Evolutionary conservation across 2,113 vertebrate species (phyloP), one percentile per base, ranked within the genome.

Genomic region (Hippolais icterina): DNA sequence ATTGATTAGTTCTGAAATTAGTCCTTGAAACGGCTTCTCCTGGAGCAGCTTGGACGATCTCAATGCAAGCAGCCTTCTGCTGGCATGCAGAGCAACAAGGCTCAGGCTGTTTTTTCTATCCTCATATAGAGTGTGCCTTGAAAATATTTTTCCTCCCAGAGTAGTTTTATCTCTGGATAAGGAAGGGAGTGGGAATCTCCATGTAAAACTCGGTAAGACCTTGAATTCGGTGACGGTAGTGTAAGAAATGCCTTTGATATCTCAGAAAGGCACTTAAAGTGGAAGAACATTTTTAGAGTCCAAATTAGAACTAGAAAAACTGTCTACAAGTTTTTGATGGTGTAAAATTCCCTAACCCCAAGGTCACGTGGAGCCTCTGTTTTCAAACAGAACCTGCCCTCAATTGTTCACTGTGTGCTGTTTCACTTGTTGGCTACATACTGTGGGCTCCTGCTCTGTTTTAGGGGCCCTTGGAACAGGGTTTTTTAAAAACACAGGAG

Each of bases 1-100:
- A 39, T 79, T 90, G 86, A 92, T 94, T 88, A 86, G 54, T 93
- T 66, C 79, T 93, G 68, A 92, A 94, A 66, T 61, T 24, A 94
- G 90, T 92, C 95, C 84, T 96, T 95, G 84, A 85, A 72, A 72
- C 5, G 1, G 31, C 63, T 91, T 69, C 49, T 84, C 20, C 54
- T 39, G 23, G 46, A 64, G 72, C 80, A 35, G 41, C 60, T 86
- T 39, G 9, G 56, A 79, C 61, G 20, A 29, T 54, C 23, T 76
- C n/a, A 56, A 7, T 35, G 44, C 53, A 64, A 53, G 27, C 72
- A 68, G 28, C 53, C 15, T 86, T 70, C 68, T 46, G 42, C 59
- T 80, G 79, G 56, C 59, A 65, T 14, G 79, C 59, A 74, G 39
- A 85, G 69, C 49, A 85, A 65, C 74, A 74, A 42, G 50, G 54